phyloP scores from a whole-genome alignment of 2,888 invertebrate genomes.

The Ormyrus thymus region DNA sequence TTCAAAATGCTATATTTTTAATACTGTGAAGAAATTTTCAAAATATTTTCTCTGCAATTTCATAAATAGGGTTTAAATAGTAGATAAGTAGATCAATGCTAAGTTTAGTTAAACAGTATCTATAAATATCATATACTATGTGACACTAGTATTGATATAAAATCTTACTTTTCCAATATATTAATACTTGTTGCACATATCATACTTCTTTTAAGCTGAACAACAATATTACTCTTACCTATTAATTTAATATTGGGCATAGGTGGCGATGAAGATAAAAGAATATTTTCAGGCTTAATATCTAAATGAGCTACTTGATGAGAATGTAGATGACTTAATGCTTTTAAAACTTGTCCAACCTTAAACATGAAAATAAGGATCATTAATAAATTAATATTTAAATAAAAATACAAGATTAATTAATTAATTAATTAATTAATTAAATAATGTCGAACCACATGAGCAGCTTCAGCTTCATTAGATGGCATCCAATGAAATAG shows the following conservation, averaged over 20 bases:
- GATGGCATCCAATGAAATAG: slow-evolving; percentile 79
- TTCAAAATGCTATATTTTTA: too few relatives aligned
- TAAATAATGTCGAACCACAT: slow-evolving; percentile 75
- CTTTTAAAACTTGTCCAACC: slow-evolving; percentile 79
- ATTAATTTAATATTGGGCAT: slow-evolving; percentile 79
- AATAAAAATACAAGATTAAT: slow-evolving; percentile 24
- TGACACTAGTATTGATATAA: too few relatives aligned
- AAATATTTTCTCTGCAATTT: too few relatives aligned
- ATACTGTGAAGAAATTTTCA: too few relatives aligned
- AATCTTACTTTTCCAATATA: too few relatives aligned
- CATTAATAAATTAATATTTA: slow-evolving; percentile 3
- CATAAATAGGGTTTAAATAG: too few relatives aligned
- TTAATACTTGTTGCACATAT: too few relatives aligned
- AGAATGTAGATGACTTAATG: slow-evolving; percentile 80
- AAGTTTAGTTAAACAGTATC: too few relatives aligned
- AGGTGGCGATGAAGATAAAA: slow-evolving; percentile 76
- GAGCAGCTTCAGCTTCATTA: slow-evolving; percentile 79
- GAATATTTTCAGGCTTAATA: slow-evolving; percentile 83
- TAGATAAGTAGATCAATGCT: too few relatives aligned
- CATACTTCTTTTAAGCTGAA: too few relatives aligned
- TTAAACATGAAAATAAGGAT: slow-evolving; percentile 57
- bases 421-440: too few relatives aligned
- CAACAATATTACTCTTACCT: slow-evolving; percentile 61
- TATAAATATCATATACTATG: too few relatives aligned
- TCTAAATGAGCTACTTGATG: slow-evolving; percentile 81